Conservation (phyloP, 2,797 vertebrate genomes). For the Forpus xanthops region DNA sequence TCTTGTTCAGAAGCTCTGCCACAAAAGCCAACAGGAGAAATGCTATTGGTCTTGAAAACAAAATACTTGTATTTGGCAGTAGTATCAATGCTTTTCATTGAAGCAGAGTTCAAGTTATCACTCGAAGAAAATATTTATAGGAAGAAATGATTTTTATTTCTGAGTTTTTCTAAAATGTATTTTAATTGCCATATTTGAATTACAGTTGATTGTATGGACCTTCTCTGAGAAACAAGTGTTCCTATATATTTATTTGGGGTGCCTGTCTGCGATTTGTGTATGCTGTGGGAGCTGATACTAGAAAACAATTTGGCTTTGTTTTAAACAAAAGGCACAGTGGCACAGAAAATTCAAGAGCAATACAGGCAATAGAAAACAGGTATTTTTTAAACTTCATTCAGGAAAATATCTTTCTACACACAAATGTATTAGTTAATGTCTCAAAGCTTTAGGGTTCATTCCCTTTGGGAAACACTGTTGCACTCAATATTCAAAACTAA, state of each 20-base stretch:
- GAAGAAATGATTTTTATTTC: background rate
- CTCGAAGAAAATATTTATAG: background rate
- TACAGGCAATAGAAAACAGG: background rate
- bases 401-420: background rate
- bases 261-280: background rate
- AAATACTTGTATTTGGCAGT: background rate
- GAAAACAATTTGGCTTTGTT: background rate
- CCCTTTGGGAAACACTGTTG: background rate
- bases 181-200: background rate
- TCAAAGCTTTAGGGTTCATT: background rate
- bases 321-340: background rate
- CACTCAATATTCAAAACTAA: background rate
- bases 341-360: background rate
- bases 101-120: background rate
- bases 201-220: background rate
- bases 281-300: background rate
- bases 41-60: background rate
- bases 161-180: background rate
- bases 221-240: background rate
- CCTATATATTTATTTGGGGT: background rate
- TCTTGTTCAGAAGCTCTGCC: background rate
- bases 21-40: background rate
- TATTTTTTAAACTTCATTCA: background rate
- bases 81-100: background rate
- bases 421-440: background rate